Base-by-base conservation (phyloP, 2,888 invertebrate species). In the Panzeria rudis region DNA sequence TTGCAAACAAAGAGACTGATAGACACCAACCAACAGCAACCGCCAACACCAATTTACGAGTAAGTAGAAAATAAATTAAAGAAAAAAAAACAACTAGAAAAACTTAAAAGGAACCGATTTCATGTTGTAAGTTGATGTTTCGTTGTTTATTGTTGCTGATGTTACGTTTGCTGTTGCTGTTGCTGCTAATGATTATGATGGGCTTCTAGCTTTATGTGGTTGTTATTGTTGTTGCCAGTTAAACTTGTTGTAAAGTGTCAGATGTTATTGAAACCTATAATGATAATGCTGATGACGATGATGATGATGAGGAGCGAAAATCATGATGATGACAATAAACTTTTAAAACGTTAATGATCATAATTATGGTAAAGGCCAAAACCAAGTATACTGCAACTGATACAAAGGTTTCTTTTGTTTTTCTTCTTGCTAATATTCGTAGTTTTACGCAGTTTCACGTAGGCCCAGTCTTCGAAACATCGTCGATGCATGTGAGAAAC, bases 231-330 rank as follows among this genome's bases (percentile, higher is more conserved):
- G 82, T 41, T 83, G 64, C 38, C 35, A 54, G 13, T 73, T 47
- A 75, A 59, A 68, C 56, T 76, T 81, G 72, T 68, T 80, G 78
- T 78, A 71, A 75, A 78, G 81, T 85, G 82, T 82, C 85, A 82
- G 78, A 66, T 82, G 71, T 44, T 59, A 75, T 61, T 75, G 71
- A 78, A 76, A 76, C 38, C 17, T 32, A 66, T 59, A 61, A 81
- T 78, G 44, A 82, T 32, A 32, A 47, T 52, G 44, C 77, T 59
- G 35, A 78, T 35, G 41, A 29, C 8, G 71, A 23, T 35, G 41
- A 25, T n/a, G 69, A 23, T 35, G 73, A 62, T 23, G 69, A 38
- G 73, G 59, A 69, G 54, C 44, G 64, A 20, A 35, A 15, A 47
- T 54, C 41, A 72, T 38, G 13, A 47, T 38, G 35, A 79, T 54